Base-by-base conservation (phyloP, 92 coral and sea anemone genomes). In the Pocillopora grandis region DNA sequence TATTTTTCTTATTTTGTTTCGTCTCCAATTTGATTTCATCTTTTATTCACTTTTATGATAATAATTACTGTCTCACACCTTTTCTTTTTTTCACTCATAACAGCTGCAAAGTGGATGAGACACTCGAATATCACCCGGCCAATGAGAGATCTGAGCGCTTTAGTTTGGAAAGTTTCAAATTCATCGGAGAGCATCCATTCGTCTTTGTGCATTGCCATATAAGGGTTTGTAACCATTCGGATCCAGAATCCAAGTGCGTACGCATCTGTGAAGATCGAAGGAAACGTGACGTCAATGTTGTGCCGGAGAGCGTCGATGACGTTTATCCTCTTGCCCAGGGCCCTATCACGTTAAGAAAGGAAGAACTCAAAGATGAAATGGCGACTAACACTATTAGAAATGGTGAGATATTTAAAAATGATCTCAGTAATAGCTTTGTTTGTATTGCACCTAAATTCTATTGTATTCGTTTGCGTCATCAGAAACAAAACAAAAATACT, bases 161-260 rank as follows among this genome's bases (percentile, higher is more conserved):
- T 60, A 90, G 92, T 66, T 21, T 90, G 13, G 80, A 90, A 61
- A 80, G 84, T 27, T 90, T 90, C 76, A 71, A 63, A 66, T 90
- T 90, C 68, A 87, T 90, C 55, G 92, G 87, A 56, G 82, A 90
- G 2, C 77, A 80, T 85, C 72, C 90, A 0, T 86, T 81, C 33
- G 87, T 90, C 76, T 90, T 86, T 37, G 87, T 90, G 20, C 92
- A 90, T 52, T 90, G 92, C 66, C 85, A 86, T 62, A 85, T 90
- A 62, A 82, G 81, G 61, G 81, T 90, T 58, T 90, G 92, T 27
- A 90, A 90, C 58, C 78, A 57, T 14, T 87, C 87, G 17, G 92
- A 90, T 68, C 87, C 76, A 65, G 59, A 90, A 36, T 90, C 92
- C 75, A 85, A 85, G 42, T 90, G 92, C 62, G 87, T 81, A 62